These are phyloP conservation scores for Lasiurus borealis DNA, from an alignment of 2,113 vertebrate species.

Conservation along the genomic window DNA sequence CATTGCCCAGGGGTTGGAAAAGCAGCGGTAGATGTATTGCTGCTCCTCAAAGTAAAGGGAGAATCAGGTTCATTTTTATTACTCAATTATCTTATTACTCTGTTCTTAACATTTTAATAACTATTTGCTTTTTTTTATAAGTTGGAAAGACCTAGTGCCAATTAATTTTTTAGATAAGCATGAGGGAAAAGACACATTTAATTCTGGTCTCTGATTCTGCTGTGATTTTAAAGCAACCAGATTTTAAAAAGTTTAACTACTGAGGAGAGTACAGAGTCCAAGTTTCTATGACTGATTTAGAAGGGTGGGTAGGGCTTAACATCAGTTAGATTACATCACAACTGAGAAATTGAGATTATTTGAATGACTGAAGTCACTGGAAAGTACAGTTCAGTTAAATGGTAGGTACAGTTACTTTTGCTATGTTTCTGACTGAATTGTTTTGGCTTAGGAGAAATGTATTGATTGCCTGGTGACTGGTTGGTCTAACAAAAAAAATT, in stretches of 20 bases:
- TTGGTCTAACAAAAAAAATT: conserved; percentile 31
- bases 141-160: conserved; percentile 39
- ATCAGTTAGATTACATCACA: conserved; percentile 60
- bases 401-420: background rate
- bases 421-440: background rate
- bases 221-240: conserved; percentile 60
- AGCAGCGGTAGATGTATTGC: background rate
- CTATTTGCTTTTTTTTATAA: conserved; percentile 14
- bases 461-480: background rate
- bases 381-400: background rate
- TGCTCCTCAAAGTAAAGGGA: conserved; percentile 38
- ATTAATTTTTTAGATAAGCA: conserved; percentile 57
- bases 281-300: conserved; percentile 43
- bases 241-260: conserved; percentile 64
- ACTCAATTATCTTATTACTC: conserved; percentile 67
- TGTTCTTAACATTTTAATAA: conserved; percentile 65
- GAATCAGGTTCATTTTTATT: conserved; percentile 62
- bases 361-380: conserved; percentile 23
- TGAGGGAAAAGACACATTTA: conserved; percentile 52
- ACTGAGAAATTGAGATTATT: conserved; percentile 46
- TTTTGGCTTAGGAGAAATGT: conserved; percentile 7
- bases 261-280: background rate
- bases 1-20: background rate
- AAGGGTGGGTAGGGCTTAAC: conserved; percentile 51
- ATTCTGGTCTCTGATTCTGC: background rate